Conservation (phyloP, 92 coral and sea anemone genomes). For the Metridium senile region DNA sequence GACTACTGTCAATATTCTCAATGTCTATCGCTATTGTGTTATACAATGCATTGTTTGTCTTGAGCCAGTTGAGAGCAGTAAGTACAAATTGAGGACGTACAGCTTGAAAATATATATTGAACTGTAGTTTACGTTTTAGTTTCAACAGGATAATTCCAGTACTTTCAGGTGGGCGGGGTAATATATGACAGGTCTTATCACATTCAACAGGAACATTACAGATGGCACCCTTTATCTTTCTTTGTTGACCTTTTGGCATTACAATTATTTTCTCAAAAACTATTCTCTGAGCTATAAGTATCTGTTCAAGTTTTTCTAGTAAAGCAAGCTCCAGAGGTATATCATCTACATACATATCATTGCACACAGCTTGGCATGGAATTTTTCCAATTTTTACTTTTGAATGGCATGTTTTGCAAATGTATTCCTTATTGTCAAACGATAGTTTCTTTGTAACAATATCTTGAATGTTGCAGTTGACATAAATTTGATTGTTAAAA, state of each 20-base stretch:
- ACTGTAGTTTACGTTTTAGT: conserved; percentile 54
- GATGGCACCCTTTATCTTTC: conserved; percentile 60
- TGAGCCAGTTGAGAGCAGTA: conserved; percentile 38
- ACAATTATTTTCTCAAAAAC: conserved; percentile 29
- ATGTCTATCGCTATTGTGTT: conserved; percentile 26
- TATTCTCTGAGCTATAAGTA: conserved; percentile 31
- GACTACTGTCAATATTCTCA: conserved; percentile 32
- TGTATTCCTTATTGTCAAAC: conserved; percentile 23
- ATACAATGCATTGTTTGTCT: conserved; percentile 37
- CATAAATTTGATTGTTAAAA: conserved; percentile 27
- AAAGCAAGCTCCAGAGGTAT: conserved; percentile 33
- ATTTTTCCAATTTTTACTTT: conserved; percentile 32
- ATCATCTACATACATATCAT: conserved; percentile 52
- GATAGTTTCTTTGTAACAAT: conserved; percentile 30
- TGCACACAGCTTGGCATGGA: conserved; percentile 57
- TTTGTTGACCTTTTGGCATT: conserved; percentile 67
- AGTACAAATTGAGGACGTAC: conserved; percentile 53
- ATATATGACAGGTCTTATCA: conserved; percentile 50
- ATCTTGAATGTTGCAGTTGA: conserved; percentile 5
- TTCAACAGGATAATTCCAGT: conserved; percentile 55
- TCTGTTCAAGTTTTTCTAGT: conserved; percentile 20
- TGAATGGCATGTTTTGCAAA: conserved; percentile 56
- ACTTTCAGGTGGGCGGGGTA: conserved; percentile 65
- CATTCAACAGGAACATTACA: conserved; percentile 74
- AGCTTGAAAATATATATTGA: conserved; percentile 66